phyloP scores from a whole-genome alignment of 2,797 vertebrate genomes.

The Australoheros facetus region DNA sequence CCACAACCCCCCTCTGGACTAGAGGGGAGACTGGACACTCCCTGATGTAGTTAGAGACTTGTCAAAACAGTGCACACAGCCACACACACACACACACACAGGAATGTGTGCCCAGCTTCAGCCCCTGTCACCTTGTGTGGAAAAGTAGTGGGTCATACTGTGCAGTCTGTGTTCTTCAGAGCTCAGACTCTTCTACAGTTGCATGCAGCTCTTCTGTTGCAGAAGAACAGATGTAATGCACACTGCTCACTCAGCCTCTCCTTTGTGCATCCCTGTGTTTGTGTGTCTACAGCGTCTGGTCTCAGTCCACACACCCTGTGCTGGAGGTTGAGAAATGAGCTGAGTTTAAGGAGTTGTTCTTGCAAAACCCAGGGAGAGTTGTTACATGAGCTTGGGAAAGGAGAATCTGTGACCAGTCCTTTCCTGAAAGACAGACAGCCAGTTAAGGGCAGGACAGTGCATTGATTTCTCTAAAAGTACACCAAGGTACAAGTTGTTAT shows the following conservation, averaged over 20 bases:
- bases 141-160: conserved; percentile 32
- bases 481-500: background rate
- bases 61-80: conserved; percentile 16
- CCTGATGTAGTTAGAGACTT: conserved; percentile 49
- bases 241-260: background rate
- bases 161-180: conserved; percentile 9
- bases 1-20: conserved; percentile 32
- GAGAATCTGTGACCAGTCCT: conserved; percentile 24
- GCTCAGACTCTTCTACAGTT: conserved; percentile 14
- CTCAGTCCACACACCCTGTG: conserved; percentile 36
- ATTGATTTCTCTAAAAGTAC: background rate
- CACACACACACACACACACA: conserved; percentile 2
- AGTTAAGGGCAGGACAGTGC: background rate
- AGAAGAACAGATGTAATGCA: conserved; percentile 9
- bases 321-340: conserved; percentile 61
- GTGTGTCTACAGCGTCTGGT: conserved; percentile 25
- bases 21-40: conserved; percentile 29
- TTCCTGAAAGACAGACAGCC: conserved; percentile 56
- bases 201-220: conserved; percentile 4
- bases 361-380: conserved; percentile 31
- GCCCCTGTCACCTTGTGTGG: conserved; percentile 45
- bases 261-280: conserved; percentile 27
- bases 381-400: conserved; percentile 16
- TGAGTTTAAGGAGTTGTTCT: conserved; percentile 47
- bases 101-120: conserved; percentile 43